phyloP scores from a whole-genome alignment of 2,797 vertebrate genomes.

The Falco naumanni region DNA sequence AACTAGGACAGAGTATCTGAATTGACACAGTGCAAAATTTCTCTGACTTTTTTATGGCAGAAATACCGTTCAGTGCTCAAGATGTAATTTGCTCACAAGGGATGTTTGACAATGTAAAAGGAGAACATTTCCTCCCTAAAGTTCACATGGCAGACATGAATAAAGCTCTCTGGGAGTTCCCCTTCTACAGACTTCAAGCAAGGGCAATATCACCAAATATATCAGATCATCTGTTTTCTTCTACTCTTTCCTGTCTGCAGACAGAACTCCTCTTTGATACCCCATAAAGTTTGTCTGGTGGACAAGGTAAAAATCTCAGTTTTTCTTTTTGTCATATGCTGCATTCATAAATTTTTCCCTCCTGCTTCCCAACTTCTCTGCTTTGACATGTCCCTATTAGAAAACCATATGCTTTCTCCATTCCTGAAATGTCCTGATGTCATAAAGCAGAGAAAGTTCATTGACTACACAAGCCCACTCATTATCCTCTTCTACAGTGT shows the following conservation, averaged over 20 bases:
- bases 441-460: background rate
- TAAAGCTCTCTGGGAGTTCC: conserved; percentile 45
- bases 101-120: conserved; percentile 18
- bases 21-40: background rate
- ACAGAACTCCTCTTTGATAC: conserved; percentile 10
- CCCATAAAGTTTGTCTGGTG: background rate
- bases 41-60: background rate
- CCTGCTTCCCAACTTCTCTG: background rate
- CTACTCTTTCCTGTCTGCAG: conserved; percentile 10
- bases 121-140: conserved; percentile 44
- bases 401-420: background rate
- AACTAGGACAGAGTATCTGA: background rate
- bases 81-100: background rate
- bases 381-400: background rate
- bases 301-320: background rate
- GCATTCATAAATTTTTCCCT: background rate
- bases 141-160: conserved; percentile 47
- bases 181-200: conserved; percentile 35
- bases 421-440: background rate
- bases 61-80: conserved; percentile 17
- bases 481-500: background rate
- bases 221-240: conserved; percentile 41
- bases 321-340: background rate
- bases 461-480: background rate
- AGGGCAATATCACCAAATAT: conserved; percentile 22